Base-by-base conservation (phyloP, 2,797 vertebrate genomes). In the Botia kubotai region DNA sequence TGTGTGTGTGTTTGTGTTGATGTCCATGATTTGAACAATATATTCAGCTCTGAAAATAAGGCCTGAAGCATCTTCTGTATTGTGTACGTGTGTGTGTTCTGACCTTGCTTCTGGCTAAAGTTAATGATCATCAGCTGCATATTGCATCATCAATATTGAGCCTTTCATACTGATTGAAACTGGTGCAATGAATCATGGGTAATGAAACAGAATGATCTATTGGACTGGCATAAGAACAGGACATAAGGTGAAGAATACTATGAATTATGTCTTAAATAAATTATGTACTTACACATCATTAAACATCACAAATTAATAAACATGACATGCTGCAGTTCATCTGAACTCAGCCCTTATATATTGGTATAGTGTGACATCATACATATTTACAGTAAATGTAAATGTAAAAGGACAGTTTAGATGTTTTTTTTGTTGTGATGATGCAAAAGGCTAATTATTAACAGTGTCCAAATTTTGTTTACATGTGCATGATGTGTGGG, bases 91-190 rank as follows among this genome's bases (percentile, higher is more conserved):
- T 33, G 50, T 78, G n/a, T 73, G 79, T 75, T 50, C 76, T 82
- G 81, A 84, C 82, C 81, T 84, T 84, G 69, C 80, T 79, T 70
- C 46, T 55, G 60, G 78, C 57, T 70, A 16, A 55, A 53, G 63
- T 71, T 82, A 85, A 86, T 82, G 63, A 58, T 75, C 79, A 86
- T 83, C 78, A 83, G 71, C 63, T 75, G 81, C 79, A 39, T 39
- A 43, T 85, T 84, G 66, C 66, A 81, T 82, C 80, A 84, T 80
- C 77, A 81, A 81, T 85, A 82, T 21, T 60, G 75, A 26, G 10
- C 46, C 8, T 85, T 71, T 72, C 29, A 53, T 68, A 53, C 69
- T 62, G 77, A 87, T 78, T 78, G 69, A 84, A 72, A 65, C 53
- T 50, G 23, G 46, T 6, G 10, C 53, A 72, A 39, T 79, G 72